These are phyloP conservation scores for Burhinus oedicnemus DNA, from an alignment of 2,113 vertebrate genomes.

Conservation along the genomic window DNA sequence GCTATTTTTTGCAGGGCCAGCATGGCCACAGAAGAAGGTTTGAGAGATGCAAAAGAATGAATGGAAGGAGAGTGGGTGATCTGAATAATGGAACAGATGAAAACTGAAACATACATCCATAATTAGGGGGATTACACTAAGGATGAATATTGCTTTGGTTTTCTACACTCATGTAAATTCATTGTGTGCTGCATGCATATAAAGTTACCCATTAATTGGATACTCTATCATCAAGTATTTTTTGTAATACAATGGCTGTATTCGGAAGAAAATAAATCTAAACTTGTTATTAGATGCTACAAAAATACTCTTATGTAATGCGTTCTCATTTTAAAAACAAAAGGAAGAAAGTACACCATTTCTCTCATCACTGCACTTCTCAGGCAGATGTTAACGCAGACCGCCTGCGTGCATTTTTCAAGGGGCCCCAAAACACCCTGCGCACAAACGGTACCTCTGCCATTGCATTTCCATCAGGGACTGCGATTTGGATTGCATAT, in stretches of 20 bases:
- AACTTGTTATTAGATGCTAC: not conserved
- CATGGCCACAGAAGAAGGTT: fast-evolving
- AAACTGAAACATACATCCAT: not conserved
- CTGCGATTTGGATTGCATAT: not conserved
- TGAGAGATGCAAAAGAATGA: not conserved
- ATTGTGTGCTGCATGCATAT: not conserved
- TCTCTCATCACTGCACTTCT: not conserved
- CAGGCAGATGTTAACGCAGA: not conserved
- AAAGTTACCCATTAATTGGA: not conserved
- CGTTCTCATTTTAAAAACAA: not conserved
- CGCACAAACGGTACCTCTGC: not conserved
- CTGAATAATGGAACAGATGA: not conserved
- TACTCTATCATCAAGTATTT: not conserved
- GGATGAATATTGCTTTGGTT: not conserved
- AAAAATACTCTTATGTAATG: not conserved
- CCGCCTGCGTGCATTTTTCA: not conserved
- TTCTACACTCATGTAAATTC: not conserved
- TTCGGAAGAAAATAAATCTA: not conserved
- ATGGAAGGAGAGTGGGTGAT: not conserved
- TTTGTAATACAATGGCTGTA: not conserved
- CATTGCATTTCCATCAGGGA: not conserved
- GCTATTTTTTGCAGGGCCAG: not conserved
- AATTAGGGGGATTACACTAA: not conserved
- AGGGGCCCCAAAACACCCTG: not conserved
- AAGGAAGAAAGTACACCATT: not conserved